phyloP scores from a whole-genome alignment of 1,140 invertebrate species.

The Orchestia grillus region DNA sequence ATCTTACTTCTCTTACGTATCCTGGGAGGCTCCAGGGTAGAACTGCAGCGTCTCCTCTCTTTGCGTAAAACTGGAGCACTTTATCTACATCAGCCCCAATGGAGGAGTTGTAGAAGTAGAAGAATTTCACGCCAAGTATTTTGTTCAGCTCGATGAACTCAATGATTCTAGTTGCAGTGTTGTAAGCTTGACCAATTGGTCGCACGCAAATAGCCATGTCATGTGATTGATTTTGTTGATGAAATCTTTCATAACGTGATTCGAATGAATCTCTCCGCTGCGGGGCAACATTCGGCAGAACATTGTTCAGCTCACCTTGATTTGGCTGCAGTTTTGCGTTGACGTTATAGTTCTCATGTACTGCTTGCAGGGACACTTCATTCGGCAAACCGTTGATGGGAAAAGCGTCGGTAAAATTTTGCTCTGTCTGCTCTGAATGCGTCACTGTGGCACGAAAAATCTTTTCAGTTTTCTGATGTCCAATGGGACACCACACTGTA shows the following conservation, averaged over 20 bases:
- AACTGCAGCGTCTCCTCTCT: background rate
- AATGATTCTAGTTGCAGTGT: background rate
- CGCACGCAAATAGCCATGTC: background rate
- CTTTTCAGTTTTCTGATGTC: background rate
- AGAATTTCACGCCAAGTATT: background rate
- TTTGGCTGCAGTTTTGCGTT: background rate
- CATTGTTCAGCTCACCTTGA: background rate
- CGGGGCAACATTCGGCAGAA: background rate
- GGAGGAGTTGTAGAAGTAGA: background rate
- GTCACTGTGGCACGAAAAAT: background rate
- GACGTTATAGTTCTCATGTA: background rate
- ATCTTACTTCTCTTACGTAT: background rate
- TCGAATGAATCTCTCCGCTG: background rate
- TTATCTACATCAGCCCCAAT: background rate
- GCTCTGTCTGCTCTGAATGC: background rate
- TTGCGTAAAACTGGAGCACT: background rate
- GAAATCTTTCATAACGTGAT: background rate
- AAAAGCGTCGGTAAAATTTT: background rate
- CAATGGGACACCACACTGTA: background rate
- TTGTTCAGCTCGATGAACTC: background rate
- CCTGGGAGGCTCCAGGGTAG: background rate
- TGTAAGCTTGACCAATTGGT: background rate
- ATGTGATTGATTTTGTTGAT: background rate
- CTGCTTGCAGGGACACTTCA: background rate
- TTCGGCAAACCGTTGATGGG: background rate